Evolutionary conservation across 1,140 invertebrate species (phyloP).

Genomic region (Cotesia vestalis): DNA sequence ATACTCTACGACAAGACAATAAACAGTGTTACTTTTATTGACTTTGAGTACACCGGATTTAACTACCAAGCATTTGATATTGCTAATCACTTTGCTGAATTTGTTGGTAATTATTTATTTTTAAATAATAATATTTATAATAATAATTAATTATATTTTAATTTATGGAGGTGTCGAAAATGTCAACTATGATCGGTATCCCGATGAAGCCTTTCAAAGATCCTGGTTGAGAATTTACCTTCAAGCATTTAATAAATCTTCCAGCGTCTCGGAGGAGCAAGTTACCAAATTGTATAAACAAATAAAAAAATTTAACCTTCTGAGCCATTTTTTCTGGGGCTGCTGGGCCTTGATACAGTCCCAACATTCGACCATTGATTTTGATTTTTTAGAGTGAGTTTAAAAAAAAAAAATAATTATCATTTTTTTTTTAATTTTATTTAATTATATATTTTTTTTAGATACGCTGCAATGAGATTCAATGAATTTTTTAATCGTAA

Average conservation of each 20-base stretch:
- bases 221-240: conserved; percentile 85
- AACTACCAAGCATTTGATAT: conserved; percentile 98
- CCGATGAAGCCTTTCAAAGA: conserved; percentile 80
- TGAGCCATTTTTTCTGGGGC: conserved; percentile 91
- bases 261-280: conserved; percentile 67
- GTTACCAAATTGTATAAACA: conserved; percentile 78
- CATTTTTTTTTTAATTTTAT: conserved; percentile 4
- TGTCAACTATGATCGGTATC: conserved; percentile 82
- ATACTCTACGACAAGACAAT: conserved; percentile 83
- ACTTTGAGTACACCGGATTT: conserved; percentile 94
- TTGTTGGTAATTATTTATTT: conserved; percentile 77
- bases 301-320: conserved; percentile 82
- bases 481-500: conserved; percentile 72
- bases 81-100: conserved; percentile 98
- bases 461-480: conserved; percentile 74
- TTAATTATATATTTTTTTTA: conserved; percentile 50
- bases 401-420: conserved; percentile 21
- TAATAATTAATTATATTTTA: conserved; percentile 14
- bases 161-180: conserved; percentile 74
- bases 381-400: conserved; percentile 90
- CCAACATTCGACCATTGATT: conserved; percentile 90
- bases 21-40: conserved; percentile 89
- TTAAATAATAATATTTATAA: background rate
- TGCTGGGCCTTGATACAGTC: conserved; percentile 93
- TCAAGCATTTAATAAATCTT: conserved; percentile 68